Evolutionary conservation across 2,113 vertebrate species (phyloP).

Genomic region (Cranoglanis bouderius): DNA sequence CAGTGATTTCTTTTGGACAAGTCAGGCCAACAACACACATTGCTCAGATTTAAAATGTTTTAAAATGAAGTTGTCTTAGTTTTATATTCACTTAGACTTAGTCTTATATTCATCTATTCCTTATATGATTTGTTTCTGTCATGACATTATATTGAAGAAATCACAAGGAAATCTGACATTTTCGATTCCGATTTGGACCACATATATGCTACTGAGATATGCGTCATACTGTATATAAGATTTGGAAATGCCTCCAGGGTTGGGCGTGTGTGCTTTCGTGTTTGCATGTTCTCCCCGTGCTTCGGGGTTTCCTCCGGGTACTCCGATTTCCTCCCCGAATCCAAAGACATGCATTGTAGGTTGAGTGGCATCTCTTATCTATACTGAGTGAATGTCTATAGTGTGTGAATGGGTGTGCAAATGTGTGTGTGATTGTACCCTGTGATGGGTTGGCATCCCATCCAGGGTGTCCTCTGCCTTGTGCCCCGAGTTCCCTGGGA

Average conservation of each 20-base stretch:
- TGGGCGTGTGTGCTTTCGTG: no score
- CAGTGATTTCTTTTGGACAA: conserved; percentile 39
- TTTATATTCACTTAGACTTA: not conserved
- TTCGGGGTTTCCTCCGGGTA: no score
- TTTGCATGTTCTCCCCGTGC: no score
- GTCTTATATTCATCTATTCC: not conserved
- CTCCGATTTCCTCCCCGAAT: no score
- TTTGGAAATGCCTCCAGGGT: not conserved
- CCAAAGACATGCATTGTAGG: no score
- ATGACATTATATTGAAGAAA: not conserved
- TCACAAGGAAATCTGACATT: not conserved
- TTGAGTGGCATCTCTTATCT: no score
- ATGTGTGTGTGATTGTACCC: no score
- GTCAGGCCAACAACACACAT: conserved; percentile 48
- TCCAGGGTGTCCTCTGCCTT: no score
- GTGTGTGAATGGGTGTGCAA: no score
- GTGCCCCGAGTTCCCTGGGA: no score
- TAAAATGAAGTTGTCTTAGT: not conserved
- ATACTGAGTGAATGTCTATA: no score
- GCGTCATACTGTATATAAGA: not conserved
- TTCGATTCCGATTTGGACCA: not conserved
- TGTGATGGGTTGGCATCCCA: no score
- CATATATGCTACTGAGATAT: not conserved
- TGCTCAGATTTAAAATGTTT: not conserved
- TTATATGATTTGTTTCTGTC: not conserved